Percentiles rank a stretch among this genome's conserved stretches.
Evolutionary conservation across 2,113 vertebrate species (phyloP).

Genomic region (Calonectris borealis): DNA sequence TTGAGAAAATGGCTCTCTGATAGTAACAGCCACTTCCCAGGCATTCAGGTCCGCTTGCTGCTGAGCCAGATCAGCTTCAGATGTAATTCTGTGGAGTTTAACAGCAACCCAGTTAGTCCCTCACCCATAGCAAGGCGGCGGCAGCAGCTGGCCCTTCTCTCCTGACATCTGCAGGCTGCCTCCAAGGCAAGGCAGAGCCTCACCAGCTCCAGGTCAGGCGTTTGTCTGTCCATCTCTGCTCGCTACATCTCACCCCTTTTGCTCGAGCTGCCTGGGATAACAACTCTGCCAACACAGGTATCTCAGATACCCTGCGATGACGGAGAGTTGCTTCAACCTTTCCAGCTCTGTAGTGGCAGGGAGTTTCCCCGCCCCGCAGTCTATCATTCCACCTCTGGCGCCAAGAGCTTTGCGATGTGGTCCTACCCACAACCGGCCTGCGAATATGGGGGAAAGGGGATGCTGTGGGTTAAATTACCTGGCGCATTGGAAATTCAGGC

Average conservation of each 20-base stretch:
- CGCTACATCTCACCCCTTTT: neutral
- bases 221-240: neutral
- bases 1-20: conserved; percentile 4
- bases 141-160: neutral
- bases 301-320: neutral
- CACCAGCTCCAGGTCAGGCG: neutral
- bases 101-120: neutral
- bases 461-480: conserved; percentile 7
- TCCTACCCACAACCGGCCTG: neutral
- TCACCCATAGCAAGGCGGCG: neutral
- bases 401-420: neutral
- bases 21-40: neutral
- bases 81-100: neutral
- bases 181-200: neutral
- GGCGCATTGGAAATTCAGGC: neutral
- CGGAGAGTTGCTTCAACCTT: neutral
- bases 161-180: neutral
- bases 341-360: neutral
- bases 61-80: neutral
- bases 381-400: neutral
- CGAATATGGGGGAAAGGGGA: neutral
- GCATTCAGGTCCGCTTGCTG: neutral
- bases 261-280: neutral
- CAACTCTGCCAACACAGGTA: neutral
- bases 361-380: neutral